Conservation (phyloP, 2,797 vertebrate species). For the Sebastes iracundus region DNA sequence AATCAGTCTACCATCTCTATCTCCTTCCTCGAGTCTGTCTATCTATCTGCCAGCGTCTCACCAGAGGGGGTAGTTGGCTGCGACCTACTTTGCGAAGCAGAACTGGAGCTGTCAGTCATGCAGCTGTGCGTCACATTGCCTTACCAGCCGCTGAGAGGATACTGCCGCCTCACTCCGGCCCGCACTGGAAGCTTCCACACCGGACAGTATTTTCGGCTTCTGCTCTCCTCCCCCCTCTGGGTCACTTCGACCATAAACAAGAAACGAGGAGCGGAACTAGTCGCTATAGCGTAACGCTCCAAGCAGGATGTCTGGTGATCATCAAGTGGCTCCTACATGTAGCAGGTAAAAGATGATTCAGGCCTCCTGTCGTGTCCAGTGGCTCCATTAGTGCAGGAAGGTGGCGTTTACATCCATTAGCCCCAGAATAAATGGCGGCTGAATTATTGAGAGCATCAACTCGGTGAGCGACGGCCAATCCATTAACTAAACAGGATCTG, state of each 20-base stretch:
- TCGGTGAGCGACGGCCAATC: slow-evolving; percentile 25
- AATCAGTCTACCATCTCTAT: not conserved
- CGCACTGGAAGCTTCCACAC: slow-evolving; percentile 9
- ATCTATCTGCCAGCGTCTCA: slow-evolving; percentile 45
- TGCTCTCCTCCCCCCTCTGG: not conserved
- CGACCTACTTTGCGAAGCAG: slow-evolving; percentile 70
- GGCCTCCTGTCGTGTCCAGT: slow-evolving; percentile 32
- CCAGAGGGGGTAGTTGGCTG: slow-evolving; percentile 48
- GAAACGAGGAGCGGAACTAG: not conserved
- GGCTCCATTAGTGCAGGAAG: slow-evolving; percentile 63
- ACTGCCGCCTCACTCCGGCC: slow-evolving; percentile 38
- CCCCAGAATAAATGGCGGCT: slow-evolving; percentile 38
- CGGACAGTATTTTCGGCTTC: not conserved
- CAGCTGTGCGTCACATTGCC: slow-evolving; percentile 60
- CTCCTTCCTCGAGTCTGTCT: slow-evolving; percentile 6
- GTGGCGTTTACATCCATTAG: slow-evolving; percentile 66
- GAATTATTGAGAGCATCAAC: slow-evolving; percentile 55
- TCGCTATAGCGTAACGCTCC: not conserved
- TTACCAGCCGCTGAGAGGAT: slow-evolving; percentile 30
- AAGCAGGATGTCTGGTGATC: slow-evolving; percentile 15
- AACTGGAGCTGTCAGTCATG: slow-evolving; percentile 69
- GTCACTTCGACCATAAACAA: slow-evolving; percentile 17
- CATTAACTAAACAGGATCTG: slow-evolving; percentile 47
- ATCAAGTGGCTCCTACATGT: slow-evolving; percentile 19
- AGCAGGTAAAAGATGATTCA: slow-evolving; percentile 42